phyloP scores from a whole-genome alignment of 1,140 invertebrate species.

The Pseudomyrmex gracilis region DNA sequence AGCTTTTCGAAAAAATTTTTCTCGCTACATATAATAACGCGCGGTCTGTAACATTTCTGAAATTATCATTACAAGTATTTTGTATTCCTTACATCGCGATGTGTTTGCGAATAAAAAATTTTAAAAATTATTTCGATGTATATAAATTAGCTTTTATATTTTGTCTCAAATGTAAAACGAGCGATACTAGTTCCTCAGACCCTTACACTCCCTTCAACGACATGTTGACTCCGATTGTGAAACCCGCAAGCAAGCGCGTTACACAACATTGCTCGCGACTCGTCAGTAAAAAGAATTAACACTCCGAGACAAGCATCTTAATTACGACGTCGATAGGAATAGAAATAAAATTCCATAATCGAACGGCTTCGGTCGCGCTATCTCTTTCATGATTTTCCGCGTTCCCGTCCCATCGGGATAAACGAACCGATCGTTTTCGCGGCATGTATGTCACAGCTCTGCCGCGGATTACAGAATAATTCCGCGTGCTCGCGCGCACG shows the following conservation, averaged over 20 bases:
- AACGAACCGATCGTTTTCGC: slow-evolving; percentile 1
- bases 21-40: background rate
- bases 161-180: background rate
- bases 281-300: background rate
- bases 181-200: background rate
- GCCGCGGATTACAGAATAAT: background rate
- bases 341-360: slow-evolving; percentile 8
- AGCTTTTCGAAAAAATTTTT: slow-evolving; percentile 6
- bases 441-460: background rate
- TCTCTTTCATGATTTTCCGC: slow-evolving; percentile 3
- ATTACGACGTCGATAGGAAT: background rate
- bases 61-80: background rate
- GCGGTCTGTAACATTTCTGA: background rate
- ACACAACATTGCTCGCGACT: background rate
- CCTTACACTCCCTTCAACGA: slow-evolving; percentile 13
- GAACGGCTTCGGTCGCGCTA: slow-evolving; percentile 1
- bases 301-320: background rate
- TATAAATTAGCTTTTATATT: background rate
- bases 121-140: slow-evolving; percentile 29
- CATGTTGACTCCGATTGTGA: background rate
- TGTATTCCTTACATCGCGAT: background rate
- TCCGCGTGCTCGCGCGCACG: background rate
- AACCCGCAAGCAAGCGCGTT: background rate
- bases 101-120: background rate
- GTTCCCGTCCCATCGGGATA: background rate